These are phyloP conservation scores for Seladonia tumulorum DNA, from an alignment of 2,888 invertebrate species.

Conservation along the genomic window DNA sequence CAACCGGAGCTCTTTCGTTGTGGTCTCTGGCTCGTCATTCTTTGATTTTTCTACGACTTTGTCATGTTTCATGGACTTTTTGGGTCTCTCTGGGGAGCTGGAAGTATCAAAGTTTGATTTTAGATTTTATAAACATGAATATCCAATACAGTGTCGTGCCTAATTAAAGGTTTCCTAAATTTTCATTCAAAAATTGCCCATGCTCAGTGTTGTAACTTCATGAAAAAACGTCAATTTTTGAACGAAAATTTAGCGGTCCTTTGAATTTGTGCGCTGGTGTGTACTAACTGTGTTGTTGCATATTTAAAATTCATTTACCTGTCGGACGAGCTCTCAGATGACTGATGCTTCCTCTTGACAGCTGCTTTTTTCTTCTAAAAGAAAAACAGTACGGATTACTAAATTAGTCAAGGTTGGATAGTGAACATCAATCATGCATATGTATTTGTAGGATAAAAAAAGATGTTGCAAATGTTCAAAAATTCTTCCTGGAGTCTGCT, in stretches of 20 bases:
- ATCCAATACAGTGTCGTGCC: background rate
- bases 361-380: conserved; percentile 86
- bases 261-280: background rate
- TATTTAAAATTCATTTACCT: conserved; percentile 81
- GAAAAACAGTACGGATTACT: conserved; percentile 71
- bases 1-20: conserved; percentile 67
- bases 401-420: conserved; percentile 52
- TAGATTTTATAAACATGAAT: background rate
- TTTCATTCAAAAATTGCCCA: background rate
- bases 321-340: conserved; percentile 86
- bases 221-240: no score
- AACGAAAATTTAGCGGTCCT: background rate
- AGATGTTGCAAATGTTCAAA: conserved; percentile 64
- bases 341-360: conserved; percentile 86
- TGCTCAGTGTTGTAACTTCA: no score
- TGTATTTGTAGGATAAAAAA: conserved; percentile 73
- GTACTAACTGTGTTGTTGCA: background rate
- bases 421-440: conserved; percentile 81
- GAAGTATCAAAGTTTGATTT: conserved; percentile 15
- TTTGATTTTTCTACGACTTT: conserved; percentile 66
- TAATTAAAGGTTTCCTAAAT: background rate
- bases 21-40: conserved; percentile 70
- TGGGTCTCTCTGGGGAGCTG: conserved; percentile 79
- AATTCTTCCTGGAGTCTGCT: conserved; percentile 71
- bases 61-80: conserved; percentile 76